phyloP scores from a whole-genome alignment of 2,797 vertebrate species.

The Centroberyx gerrardi region DNA sequence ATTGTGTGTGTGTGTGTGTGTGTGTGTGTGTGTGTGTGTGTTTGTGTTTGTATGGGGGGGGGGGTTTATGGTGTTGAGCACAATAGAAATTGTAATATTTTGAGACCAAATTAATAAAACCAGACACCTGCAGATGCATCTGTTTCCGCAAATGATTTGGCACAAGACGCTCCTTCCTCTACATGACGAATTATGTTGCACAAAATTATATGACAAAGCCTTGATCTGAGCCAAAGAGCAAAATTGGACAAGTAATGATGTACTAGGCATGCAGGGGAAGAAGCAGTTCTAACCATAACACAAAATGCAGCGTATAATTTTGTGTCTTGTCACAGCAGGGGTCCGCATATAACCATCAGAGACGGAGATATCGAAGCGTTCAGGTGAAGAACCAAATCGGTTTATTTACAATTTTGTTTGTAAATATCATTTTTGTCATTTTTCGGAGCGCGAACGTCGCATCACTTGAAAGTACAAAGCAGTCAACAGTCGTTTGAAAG shows the following conservation, averaged over 20 bases:
- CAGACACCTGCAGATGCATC: conserved; percentile 34
- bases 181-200: conserved; percentile 27
- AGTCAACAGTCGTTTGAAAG: not conserved
- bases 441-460: not conserved
- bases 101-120: conserved; percentile 51
- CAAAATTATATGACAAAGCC: conserved; percentile 15
- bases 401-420: not conserved
- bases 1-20: not conserved
- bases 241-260: conserved; percentile 11
- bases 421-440: not conserved
- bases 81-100: conserved; percentile 45
- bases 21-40: conserved; percentile 6
- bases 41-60: not conserved
- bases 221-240: conserved; percentile 11
- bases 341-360: not conserved
- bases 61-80: conserved; percentile 36
- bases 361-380: not conserved
- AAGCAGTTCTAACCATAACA: not conserved
- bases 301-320: not conserved
- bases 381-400: not conserved
- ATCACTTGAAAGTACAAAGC: not conserved
- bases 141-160: conserved; percentile 40
- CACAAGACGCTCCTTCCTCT: not conserved
- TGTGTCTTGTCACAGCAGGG: not conserved
- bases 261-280: not conserved